phyloP scores from a whole-genome alignment of 2,113 vertebrate species.

The Platichthys stellatus region DNA sequence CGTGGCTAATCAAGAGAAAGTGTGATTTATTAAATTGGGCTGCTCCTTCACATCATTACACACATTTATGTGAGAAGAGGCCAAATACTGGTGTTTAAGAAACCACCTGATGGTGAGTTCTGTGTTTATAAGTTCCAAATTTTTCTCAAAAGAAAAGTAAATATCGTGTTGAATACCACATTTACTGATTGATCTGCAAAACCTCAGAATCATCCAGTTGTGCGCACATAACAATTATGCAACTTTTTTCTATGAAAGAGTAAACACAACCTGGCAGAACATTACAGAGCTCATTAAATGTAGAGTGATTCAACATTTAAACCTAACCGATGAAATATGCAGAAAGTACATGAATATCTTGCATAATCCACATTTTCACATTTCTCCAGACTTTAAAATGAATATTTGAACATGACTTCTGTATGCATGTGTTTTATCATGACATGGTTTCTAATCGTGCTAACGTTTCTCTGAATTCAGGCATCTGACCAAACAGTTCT shows the following conservation, averaged over 20 bases:
- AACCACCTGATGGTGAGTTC: not conserved
- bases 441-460: not conserved
- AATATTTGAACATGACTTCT: conserved; percentile 14
- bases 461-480: not conserved
- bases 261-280: not conserved
- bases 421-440: conserved; percentile 3
- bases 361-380: conserved; percentile 42
- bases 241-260: no score
- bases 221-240: no score
- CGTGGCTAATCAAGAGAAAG: conserved; percentile 35
- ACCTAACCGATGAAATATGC: conserved; percentile 42
- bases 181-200: not conserved
- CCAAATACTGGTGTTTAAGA: not conserved
- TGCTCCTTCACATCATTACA: not conserved
- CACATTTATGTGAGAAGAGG: no score
- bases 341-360: conserved; percentile 25
- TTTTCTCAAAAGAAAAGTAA: not conserved
- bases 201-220: not conserved
- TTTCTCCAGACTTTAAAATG: conserved; percentile 7
- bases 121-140: not conserved
- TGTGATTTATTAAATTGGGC: conserved; percentile 25
- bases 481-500: not conserved
- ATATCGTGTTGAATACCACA: not conserved
- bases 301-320: conserved; percentile 25
- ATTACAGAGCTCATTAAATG: conserved; percentile 4